A percentile compares a stretch with the other conserved stretches of the same genome.
These are phyloP conservation scores for Ciconia boyciana DNA, from an alignment of 2,113 vertebrate genomes.

Conservation along the genomic window DNA sequence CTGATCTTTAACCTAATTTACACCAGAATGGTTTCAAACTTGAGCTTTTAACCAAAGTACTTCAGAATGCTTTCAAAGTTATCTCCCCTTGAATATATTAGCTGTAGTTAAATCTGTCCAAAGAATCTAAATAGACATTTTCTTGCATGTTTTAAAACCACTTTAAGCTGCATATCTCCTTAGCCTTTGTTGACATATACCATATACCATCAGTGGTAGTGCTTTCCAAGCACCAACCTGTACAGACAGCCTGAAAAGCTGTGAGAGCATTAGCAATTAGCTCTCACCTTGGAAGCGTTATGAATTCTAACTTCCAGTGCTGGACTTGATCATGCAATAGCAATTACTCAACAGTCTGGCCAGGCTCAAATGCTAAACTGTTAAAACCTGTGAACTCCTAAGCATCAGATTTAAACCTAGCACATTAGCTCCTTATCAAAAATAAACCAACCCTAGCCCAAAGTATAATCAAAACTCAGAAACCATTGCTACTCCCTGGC, in stretches of 20 bases:
- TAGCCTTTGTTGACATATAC: neutral
- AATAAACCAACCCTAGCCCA: neutral
- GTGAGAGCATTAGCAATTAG: neutral
- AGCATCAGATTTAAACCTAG: neutral
- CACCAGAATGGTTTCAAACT: neutral
- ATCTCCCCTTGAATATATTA: neutral
- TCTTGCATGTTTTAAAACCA: neutral
- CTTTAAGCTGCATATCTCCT: neutral
- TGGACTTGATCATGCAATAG: neutral
- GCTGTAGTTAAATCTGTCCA: neutral
- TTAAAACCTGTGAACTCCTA: neutral
- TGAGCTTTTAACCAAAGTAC: neutral
- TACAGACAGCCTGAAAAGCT: neutral
- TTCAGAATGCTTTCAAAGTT: neutral
- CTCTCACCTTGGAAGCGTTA: neutral
- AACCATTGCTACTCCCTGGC: neutral
- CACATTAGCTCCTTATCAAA: neutral
- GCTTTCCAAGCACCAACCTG: neutral
- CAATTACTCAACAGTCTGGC: neutral
- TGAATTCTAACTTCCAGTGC: neutral
- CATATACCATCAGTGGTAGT: fast-evolving
- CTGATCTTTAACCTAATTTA: neutral
- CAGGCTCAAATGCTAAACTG: neutral
- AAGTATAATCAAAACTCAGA: neutral
- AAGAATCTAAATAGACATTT: neutral